These are phyloP conservation scores for Caranx melampygus DNA, from an alignment of 2,113 vertebrate species.

Conservation along the genomic window DNA sequence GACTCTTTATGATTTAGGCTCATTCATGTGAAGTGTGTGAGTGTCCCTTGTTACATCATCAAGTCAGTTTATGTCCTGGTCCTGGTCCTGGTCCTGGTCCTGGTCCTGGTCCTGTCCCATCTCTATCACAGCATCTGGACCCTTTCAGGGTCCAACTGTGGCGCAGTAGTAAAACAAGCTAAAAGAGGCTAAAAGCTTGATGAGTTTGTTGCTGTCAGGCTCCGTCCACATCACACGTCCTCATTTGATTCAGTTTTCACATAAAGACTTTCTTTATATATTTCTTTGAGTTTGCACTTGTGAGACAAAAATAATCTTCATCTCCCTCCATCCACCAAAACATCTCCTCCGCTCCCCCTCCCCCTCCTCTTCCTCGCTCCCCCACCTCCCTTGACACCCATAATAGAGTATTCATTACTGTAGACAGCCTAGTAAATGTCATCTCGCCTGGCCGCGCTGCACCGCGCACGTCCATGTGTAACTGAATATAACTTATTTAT, in stretches of 20 bases:
- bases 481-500: constrained; percentile 80
- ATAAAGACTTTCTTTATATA: neutral
- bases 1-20: no score
- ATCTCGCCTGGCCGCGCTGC: constrained; percentile 49
- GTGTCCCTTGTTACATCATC: no score
- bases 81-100: no score
- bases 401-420: constrained; percentile 70
- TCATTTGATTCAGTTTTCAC: neutral
- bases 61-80: no score
- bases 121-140: no score
- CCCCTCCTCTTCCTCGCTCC: constrained; percentile 6
- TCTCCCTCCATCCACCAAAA: constrained; percentile 5
- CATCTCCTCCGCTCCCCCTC: neutral
- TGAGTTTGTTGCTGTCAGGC: no score
- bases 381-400: constrained; percentile 28
- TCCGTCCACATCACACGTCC: neutral
- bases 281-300: neutral
- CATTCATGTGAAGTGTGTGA: no score
- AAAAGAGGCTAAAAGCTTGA: neutral
- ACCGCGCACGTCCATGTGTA: constrained; percentile 52
- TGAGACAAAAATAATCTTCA: neutral
- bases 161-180: neutral
- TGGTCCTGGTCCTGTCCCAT: no score
- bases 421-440: constrained; percentile 74
- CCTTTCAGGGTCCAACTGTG: no score